Evolutionary conservation across 2,888 invertebrate species (phyloP), one percentile per base, ranked within the genome.

Genomic region (Cabera pusaria): DNA sequence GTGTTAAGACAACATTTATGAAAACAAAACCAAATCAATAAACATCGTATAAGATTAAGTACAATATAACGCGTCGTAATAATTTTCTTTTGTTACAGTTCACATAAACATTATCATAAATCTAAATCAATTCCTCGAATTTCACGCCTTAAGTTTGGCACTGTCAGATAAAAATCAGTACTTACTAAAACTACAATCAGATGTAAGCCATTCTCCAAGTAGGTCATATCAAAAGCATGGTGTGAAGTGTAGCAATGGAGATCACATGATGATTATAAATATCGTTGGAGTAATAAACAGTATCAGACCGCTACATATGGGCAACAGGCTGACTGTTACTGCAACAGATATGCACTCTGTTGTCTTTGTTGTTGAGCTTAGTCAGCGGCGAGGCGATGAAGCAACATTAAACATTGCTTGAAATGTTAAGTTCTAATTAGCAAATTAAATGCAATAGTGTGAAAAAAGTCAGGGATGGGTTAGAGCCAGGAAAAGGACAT

Each of bases 231-330:
- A 41, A 26, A 32, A 38, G 22, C 44, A 36, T 39, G 41, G 36
- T 42, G 41, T 36, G 49, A 45, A 43, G 37, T 51, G 45, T 44
- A 45, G 51, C 45, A 51, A 51, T 27, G 43, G 47, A 45, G 42
- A 56, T 44, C 63, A 64, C 50, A 58, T 64, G 64, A 50, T 50
- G 35, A 45, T 48, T 54, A 56, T 57, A 55, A 59, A 56, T 45
- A 52, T 44, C 45, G 39, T 31, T 39, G 48, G 34, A 20, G 42
- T 35, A 45, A 49, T 48, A 48, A 52, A 49, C 52, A 54, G 24
- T 33, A 18, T 25, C 34, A 24, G 5, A 7, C 40, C 24, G 38
- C 46, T 51, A 44, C 56, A 56, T 52, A 59, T 49, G 49, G 59
- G 49, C 53, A 44, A 35, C 46, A 43, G 28, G 40, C 40, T 32